Evolutionary conservation across 2,113 vertebrate genomes (phyloP), one percentile per base, ranked within the genome.

Genomic region (Indicator indicator): DNA sequence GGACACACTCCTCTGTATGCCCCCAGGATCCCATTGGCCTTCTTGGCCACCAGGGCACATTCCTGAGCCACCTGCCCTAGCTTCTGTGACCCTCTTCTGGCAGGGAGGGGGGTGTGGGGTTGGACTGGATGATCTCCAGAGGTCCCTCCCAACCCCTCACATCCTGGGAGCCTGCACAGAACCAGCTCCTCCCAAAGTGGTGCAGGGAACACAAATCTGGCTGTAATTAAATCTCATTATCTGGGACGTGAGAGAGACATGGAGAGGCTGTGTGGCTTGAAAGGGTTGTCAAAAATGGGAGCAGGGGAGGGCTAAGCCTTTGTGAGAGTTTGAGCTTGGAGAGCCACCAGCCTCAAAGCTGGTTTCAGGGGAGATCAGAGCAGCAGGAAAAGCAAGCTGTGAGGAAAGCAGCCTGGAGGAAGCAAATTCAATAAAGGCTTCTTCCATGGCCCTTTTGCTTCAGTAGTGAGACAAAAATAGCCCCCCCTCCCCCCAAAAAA

Each of bases 171-270:
- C 12, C 42, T 42, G 42, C 15, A 15, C 42, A 42, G 42, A 14
- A 74, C 44, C 16, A 20, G 46, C 44, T 74, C 76, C 56, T 88
- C 38, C 52, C n/a, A 73, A 58, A 20, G 5, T n/a, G 4, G 42
- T 3, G 12, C 21, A 5, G 33, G 33, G 77, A 83, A 77, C 89
- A 69, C 46, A 88, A 86, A 95, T 86, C 91, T 71, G 26, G 63
- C 88, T 88, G 81, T 81, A 86, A 93, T 88, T 91, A 95, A 95
- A 96, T 93, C 94, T 79, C 83, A 88, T 94, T 91, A 81, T 91
- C 60, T 17, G 12, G 85, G 42, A 69, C 42, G 65, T 70, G 38
- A 76, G 71, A 40, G 83, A 75, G 62, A 15, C 1, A 0, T 0
- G 8, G 80, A 87, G 55, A 14, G 1, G 48, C 9, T 74, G 42